A percentile compares a stretch with the other conserved stretches of the same genome.
Conservation (phyloP, 2,888 invertebrate species). For the Capitulum mitella region DNA sequence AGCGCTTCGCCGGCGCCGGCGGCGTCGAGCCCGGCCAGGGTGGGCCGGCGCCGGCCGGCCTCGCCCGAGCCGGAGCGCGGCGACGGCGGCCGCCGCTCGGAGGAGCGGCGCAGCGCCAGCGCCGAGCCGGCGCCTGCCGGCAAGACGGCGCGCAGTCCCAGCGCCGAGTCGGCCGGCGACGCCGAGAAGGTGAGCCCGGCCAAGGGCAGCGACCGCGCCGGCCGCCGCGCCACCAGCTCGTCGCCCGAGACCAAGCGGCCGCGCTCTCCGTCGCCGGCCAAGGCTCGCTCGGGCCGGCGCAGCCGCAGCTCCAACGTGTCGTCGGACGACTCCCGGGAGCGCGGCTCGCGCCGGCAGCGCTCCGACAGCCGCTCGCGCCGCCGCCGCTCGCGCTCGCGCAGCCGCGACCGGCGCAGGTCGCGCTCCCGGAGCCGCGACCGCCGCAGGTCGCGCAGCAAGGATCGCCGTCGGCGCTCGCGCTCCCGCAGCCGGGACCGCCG, state of each 20-base stretch:
- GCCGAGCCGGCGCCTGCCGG: background rate
- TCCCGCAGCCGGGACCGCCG: constrained; percentile 4
- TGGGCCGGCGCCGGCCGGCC: background rate
- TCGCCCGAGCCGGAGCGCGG: background rate
- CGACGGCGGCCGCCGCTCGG: background rate
- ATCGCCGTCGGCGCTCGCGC: background rate
- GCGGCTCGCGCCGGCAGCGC: background rate
- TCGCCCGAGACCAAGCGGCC: background rate
- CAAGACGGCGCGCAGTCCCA: background rate
- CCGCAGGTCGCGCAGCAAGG: background rate
- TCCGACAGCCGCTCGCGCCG: constrained; percentile 4
- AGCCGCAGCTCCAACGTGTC: background rate
- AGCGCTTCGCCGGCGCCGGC: background rate
- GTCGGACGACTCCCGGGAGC: constrained; percentile 17
- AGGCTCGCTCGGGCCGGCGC: background rate
- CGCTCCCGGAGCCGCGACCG: background rate
- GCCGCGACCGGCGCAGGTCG: background rate
- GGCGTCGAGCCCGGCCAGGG: background rate
- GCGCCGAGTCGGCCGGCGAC: too few species aligned
- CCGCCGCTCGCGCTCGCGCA: background rate
- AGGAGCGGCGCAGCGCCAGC: background rate
- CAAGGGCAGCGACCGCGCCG: too few species aligned
- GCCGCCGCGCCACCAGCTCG: background rate
- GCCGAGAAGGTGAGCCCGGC: too few species aligned
- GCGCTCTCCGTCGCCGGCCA: background rate